phyloP scores from a whole-genome alignment of 2,113 vertebrate genomes.

The Spea bombifrons region DNA sequence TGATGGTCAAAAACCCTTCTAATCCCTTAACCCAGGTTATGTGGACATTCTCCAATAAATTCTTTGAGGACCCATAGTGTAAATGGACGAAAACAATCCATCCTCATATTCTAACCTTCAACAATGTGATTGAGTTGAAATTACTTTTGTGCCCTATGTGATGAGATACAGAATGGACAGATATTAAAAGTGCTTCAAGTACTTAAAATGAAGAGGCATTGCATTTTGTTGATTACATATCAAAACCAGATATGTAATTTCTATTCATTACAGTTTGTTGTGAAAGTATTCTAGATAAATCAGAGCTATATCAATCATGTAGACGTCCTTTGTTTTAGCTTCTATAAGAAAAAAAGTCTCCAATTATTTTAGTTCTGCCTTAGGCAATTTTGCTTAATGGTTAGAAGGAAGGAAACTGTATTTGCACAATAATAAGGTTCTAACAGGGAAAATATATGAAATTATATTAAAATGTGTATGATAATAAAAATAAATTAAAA shows the following conservation, averaged over 20 bases:
- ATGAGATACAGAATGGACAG: slow-evolving; percentile 32
- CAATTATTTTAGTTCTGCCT: no score
- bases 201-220: slow-evolving; percentile 38
- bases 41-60: background rate
- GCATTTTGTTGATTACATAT: slow-evolving; percentile 39
- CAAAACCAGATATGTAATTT: slow-evolving; percentile 43
- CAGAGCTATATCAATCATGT: slow-evolving; percentile 31
- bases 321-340: slow-evolving; percentile 25
- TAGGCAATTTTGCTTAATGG: background rate
- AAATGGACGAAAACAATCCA: background rate
- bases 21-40: background rate
- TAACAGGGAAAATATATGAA: background rate
- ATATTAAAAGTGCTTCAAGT: slow-evolving; percentile 35
- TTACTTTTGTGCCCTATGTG: slow-evolving; percentile 10
- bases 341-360: background rate
- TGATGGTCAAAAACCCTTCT: background rate
- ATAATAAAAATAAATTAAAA: no score
- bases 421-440: background rate
- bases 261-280: slow-evolving; percentile 31
- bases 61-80: background rate
- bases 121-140: slow-evolving; percentile 15
- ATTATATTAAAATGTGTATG: no score
- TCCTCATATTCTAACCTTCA: slow-evolving; percentile 19
- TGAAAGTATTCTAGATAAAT: slow-evolving; percentile 13
- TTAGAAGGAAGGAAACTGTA: background rate